These are phyloP conservation scores for Pegoplata infirma DNA, from an alignment of 2,888 invertebrate genomes.

Conservation along the genomic window DNA sequence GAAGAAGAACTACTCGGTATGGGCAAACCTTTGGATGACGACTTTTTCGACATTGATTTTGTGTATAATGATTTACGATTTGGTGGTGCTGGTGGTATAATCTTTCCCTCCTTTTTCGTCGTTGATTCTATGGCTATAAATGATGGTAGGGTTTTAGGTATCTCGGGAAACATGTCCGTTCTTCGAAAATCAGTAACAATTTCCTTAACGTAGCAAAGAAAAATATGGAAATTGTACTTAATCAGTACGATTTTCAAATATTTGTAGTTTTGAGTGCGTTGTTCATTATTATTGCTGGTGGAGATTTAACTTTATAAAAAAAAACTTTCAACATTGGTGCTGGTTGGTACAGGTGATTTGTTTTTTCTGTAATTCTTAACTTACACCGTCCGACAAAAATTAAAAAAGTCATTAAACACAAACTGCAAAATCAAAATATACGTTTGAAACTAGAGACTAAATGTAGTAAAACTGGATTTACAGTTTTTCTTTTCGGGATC, in stretches of 20 bases:
- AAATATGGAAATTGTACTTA: slow-evolving; percentile 28
- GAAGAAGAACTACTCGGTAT: slow-evolving; percentile 47
- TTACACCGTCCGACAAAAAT: too few relatives aligned
- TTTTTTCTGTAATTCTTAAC: background rate
- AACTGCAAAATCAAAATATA: too few relatives aligned
- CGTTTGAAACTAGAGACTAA: too few relatives aligned
- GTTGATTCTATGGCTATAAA: slow-evolving; percentile 80
- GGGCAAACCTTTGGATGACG: slow-evolving; percentile 78
- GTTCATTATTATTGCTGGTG: slow-evolving; percentile 34
- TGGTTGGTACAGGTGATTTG: slow-evolving; percentile 30
- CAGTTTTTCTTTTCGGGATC: too few relatives aligned
- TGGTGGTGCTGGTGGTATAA: slow-evolving; percentile 85
- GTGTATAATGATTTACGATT: slow-evolving; percentile 85
- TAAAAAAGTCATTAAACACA: too few relatives aligned
- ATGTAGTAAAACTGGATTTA: too few relatives aligned
- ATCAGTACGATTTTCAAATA: slow-evolving; percentile 17
- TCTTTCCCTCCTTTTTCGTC: slow-evolving; percentile 32
- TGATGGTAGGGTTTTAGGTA: slow-evolving; percentile 82
- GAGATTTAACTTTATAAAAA: slow-evolving; percentile 12
- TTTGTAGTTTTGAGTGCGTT: slow-evolving; percentile 47
- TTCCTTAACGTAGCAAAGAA: slow-evolving; percentile 47
- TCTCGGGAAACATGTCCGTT: slow-evolving; percentile 79
- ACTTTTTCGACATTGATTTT: slow-evolving; percentile 80
- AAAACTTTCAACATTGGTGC: slow-evolving; percentile 33
- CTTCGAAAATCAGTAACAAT: too few relatives aligned